Percentiles rank a stretch among this genome's conserved stretches.
These are phyloP conservation scores for Melanotaenia trifasciata DNA, from an alignment of 2,797 vertebrate genomes.

Conservation along the genomic window DNA sequence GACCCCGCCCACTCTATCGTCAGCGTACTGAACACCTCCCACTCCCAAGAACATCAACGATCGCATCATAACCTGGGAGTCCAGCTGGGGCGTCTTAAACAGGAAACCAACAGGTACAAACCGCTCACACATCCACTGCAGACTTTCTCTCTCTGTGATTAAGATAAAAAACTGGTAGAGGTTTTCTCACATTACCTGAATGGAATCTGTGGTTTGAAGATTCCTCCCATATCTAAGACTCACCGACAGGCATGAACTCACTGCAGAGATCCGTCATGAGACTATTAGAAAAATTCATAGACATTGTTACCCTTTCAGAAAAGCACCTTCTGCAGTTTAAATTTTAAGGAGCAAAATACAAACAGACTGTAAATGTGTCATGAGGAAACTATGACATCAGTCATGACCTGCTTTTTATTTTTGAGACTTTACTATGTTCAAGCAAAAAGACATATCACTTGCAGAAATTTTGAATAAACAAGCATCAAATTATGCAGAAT, in stretches of 20 bases:
- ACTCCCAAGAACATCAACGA: conserved; percentile 81
- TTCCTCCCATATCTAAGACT: background rate
- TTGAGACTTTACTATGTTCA: background rate
- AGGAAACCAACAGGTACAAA: conserved; percentile 88
- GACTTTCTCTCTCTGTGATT: background rate
- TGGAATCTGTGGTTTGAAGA: background rate
- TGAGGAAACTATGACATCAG: no score
- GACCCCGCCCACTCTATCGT: conserved; percentile 55
- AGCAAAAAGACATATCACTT: background rate
- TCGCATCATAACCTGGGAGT: conserved; percentile 79
- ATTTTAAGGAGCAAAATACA: background rate
- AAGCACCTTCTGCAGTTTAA: no score
- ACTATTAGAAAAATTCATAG: no score
- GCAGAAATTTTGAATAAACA: no score
- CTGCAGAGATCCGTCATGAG: background rate
- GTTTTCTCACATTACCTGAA: background rate
- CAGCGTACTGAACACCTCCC: conserved; percentile 69
- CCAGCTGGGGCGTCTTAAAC: conserved; percentile 87
- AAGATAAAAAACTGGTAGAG: background rate
- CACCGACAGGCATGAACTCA: background rate
- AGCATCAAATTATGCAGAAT: no score
- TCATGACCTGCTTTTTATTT: background rate
- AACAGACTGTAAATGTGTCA: background rate
- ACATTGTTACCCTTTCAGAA: background rate
- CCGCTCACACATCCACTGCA: no score